phyloP scores from a whole-genome alignment of 2,888 invertebrate species.

The Digitonthophagus gazella region DNA sequence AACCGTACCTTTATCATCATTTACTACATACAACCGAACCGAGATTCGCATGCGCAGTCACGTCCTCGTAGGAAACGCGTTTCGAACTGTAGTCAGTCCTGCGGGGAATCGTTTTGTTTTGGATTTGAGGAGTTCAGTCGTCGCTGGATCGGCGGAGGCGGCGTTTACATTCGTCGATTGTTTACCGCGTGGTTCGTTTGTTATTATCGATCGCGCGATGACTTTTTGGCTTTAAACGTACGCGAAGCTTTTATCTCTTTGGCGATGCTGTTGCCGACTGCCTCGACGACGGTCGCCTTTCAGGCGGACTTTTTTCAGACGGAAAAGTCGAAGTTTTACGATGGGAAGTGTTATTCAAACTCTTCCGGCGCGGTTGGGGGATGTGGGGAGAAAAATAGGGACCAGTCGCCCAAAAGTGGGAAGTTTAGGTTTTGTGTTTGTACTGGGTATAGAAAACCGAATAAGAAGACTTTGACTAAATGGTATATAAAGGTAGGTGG shows the following conservation, averaged over 20 bases:
- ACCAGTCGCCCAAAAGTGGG: constrained; percentile 38
- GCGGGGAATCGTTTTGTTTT: background rate
- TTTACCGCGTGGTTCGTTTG: constrained; percentile 9
- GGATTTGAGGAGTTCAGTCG: background rate
- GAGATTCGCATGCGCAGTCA: background rate
- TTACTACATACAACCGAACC: background rate
- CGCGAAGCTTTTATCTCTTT: background rate
- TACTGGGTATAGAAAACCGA: constrained; percentile 46
- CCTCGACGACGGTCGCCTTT: constrained; percentile 43
- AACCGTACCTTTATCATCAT: too few relatives aligned
- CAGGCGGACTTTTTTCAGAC: constrained; percentile 44
- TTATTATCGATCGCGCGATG: constrained; percentile 4
- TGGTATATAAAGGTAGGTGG: constrained; percentile 78
- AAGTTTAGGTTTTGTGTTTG: constrained; percentile 47
- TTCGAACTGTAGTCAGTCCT: background rate
- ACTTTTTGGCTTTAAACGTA: background rate
- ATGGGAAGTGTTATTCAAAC: constrained; percentile 41
- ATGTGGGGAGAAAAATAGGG: constrained; percentile 25
- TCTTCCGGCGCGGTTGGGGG: constrained; percentile 29
- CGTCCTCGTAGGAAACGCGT: too few relatives aligned
- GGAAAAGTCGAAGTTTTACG: constrained; percentile 46
- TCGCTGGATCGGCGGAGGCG: background rate
- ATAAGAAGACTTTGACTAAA: constrained; percentile 57
- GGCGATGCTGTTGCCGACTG: constrained; percentile 44
- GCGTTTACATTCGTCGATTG: background rate